A percentile compares a stretch with the other conserved stretches of the same genome.
phyloP scores from a whole-genome alignment of 2,113 vertebrate species.

The Empidonax traillii region DNA sequence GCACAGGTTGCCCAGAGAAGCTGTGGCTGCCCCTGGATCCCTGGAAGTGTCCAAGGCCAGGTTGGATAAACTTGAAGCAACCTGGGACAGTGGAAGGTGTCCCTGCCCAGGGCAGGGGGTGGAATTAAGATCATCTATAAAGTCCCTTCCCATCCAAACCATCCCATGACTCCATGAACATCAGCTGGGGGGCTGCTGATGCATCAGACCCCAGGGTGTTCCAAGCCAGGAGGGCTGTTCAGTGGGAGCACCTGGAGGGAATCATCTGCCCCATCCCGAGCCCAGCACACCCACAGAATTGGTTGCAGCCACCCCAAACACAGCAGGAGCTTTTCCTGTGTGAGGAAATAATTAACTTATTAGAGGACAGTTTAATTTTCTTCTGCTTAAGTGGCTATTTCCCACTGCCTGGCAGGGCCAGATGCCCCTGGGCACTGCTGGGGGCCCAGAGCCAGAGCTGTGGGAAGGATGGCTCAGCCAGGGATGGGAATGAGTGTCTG shows the following conservation, averaged over 20 bases:
- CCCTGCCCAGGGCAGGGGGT: too few species aligned
- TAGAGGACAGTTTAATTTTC: neutral
- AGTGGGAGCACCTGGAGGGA: neutral
- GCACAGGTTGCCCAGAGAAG: neutral
- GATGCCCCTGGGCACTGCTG: neutral
- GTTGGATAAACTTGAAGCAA: too few species aligned
- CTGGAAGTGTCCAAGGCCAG: neutral
- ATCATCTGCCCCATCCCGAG: fast-evolving
- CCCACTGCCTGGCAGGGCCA: neutral
- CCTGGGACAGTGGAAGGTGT: too few species aligned
- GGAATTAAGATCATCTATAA: neutral
- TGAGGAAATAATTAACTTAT: constrained; percentile 43
- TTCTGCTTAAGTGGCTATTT: constrained; percentile 8
- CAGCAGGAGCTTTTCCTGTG: constrained; percentile 15
- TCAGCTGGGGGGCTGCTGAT: fast-evolving
- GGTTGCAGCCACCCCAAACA: neutral
- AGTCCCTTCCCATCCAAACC: neutral
- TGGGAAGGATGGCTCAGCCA: neutral
- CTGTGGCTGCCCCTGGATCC: neutral
- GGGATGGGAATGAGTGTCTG: neutral
- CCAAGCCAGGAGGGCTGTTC: neutral
- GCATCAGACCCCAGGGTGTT: neutral
- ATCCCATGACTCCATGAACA: neutral
- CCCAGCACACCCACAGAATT: neutral
- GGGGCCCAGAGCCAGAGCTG: fast-evolving